These are phyloP conservation scores for Periphyllus acericola DNA, from an alignment of 2,888 invertebrate species.

Conservation along the genomic window DNA sequence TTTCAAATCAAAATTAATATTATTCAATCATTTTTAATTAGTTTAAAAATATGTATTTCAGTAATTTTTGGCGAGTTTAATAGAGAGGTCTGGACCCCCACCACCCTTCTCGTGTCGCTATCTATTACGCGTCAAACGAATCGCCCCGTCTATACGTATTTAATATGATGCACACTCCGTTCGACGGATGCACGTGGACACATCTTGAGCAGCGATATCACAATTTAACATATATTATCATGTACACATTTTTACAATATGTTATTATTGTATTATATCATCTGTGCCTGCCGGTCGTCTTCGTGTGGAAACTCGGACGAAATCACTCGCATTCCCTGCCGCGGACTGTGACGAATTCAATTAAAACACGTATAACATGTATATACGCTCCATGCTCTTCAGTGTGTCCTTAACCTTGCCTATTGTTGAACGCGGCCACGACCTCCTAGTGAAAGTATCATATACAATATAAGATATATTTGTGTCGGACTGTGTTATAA, in stretches of 20 bases:
- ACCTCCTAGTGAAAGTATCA: slow-evolving; percentile 48
- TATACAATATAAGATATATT: slow-evolving; percentile 6
- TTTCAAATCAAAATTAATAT: too few species aligned
- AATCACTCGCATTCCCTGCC: background rate
- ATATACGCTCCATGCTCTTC: background rate
- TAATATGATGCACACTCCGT: background rate
- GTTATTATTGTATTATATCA: background rate
- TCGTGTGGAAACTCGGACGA: background rate
- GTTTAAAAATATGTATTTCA: too few species aligned
- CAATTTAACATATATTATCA: background rate
- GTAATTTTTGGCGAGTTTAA: too few species aligned
- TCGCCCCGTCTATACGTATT: too few species aligned
- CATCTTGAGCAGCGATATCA: background rate
- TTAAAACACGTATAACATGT: background rate
- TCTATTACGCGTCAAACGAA: too few species aligned
- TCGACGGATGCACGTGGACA: background rate
- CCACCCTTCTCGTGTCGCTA: too few species aligned
- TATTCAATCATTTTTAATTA: too few species aligned
- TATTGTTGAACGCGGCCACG: slow-evolving; percentile 32
- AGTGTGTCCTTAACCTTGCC: slow-evolving; percentile 55
- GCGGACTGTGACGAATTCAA: slow-evolving; percentile 34
- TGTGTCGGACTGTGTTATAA: background rate
- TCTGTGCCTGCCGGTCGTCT: background rate
- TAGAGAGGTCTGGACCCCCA: too few species aligned
- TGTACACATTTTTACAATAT: background rate